phyloP scores from a whole-genome alignment of 2,888 invertebrate species.

The Drosophila helvetica region DNA sequence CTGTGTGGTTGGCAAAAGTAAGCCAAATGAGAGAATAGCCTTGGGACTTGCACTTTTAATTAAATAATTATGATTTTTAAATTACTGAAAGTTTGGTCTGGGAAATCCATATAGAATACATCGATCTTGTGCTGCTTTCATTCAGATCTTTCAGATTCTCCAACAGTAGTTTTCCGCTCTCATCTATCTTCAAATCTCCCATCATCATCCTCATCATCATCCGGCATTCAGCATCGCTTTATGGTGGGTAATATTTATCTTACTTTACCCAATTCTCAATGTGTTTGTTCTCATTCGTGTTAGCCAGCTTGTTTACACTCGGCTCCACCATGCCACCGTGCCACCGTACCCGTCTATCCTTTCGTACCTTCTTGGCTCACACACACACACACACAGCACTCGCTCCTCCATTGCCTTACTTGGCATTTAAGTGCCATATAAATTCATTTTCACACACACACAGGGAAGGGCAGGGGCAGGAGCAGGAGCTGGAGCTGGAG shows the following conservation, averaged over 20 bases:
- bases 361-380: conserved; percentile 4
- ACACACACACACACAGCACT: too few relatives aligned
- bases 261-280: conserved; percentile 40
- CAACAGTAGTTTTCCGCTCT: too few relatives aligned
- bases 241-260: conserved; percentile 34
- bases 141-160: neutral
- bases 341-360: neutral
- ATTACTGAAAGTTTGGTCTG: neutral
- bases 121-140: too few relatives aligned
- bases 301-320: conserved; percentile 40
- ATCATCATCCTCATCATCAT: neutral
- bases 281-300: conserved; percentile 42
- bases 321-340: neutral
- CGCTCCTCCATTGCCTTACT: conserved; percentile 14
- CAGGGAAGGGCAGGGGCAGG: neutral
- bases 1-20: neutral
- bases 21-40: conserved; percentile 18
- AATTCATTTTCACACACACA: conserved; percentile 50
- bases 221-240: conserved; percentile 5
- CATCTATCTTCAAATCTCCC: neutral
- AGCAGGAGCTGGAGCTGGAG: neutral
- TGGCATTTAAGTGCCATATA: conserved; percentile 60
- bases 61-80: neutral
- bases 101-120: neutral
- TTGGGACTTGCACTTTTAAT: conserved; percentile 11